Base-by-base conservation (phyloP, 2,888 invertebrate species). In the Mesopsocus fuscifrons region DNA sequence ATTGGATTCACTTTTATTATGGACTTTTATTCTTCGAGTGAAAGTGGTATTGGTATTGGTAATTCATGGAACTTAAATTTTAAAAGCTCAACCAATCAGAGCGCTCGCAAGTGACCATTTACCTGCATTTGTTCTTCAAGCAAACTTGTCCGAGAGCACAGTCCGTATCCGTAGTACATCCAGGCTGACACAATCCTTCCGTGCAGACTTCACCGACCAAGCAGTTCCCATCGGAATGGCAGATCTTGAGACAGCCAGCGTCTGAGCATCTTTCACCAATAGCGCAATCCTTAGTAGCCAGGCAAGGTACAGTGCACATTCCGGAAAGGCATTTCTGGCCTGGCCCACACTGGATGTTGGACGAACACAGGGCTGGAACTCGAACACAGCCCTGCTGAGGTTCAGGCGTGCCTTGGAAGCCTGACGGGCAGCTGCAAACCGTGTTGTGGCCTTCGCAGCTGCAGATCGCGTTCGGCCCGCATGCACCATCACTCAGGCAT, bases 351-450 rank as follows among this genome's bases (percentile, higher is more conserved):
- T 84, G 75, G 41, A 69, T 68, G 30, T 73, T 69, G 46, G 68
- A 67, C 21, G 44, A 43, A 52, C 89, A 91, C 15, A 68, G 57
- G 32, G 69, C 66, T n/a, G 85, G 77, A 44, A 81, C 75, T 50
- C 91, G 67, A 4, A 88, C 78, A 56, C 91, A 91, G 3, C 88
- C 88, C 61, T 88, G 84, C 57, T 88, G 78, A 1, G 89, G 77
- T 13, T 77, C 79, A 13, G 88, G 87, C 55, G 82, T 83, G 2
- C 84, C 85, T 59, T 81, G 77, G 56, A 91, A 91, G 23, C 85
- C 85, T 41, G 72, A 65, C 1, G 87, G 87, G 54, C 91, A 88
- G 47, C 72, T 71, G 57, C 91, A 91, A 42, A 71, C 68, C 1
- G 78, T 78, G 35, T 69, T 69, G 54, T 88, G 87, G 55, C 81